Percentiles rank a stretch among this genome's conserved stretches.
phyloP scores from a whole-genome alignment of 2,888 invertebrate genomes.

The Caenorhabditis doughertyi region DNA sequence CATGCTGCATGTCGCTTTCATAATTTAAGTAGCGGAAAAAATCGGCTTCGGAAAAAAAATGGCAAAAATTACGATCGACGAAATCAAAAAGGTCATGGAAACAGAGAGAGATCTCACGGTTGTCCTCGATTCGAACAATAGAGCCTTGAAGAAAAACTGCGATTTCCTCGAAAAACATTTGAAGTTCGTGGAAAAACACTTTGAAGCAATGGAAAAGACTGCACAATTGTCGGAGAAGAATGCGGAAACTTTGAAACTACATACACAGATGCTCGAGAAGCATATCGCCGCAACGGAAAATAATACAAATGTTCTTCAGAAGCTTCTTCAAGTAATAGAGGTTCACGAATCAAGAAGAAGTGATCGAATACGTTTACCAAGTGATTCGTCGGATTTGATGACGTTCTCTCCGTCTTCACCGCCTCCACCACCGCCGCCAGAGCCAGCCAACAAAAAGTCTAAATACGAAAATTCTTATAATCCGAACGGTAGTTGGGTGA shows the following conservation, averaged over 20 bases:
- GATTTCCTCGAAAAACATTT: background rate
- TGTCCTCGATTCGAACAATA: conserved; percentile 12
- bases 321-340: background rate
- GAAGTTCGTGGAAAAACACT: background rate
- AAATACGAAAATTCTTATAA: background rate
- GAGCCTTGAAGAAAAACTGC: background rate
- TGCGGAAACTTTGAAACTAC: too few relatives aligned
- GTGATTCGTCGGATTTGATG: background rate
- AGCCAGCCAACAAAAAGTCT: background rate
- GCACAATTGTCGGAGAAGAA: background rate
- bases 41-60: background rate
- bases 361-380: background rate
- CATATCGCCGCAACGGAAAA: background rate
- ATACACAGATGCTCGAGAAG: background rate
- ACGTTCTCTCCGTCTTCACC: background rate
- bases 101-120: conserved; percentile 6
- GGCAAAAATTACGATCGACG: conserved; percentile 5
- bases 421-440: background rate
- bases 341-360: background rate
- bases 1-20: too few relatives aligned
- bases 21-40: background rate
- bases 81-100: conserved; percentile 14
- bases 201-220: background rate
- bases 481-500: background rate
- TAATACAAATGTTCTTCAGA: background rate